Percentiles rank a stretch among this genome's conserved stretches.
Evolutionary conservation across 2,113 vertebrate species (phyloP).

Genomic region (Jaculus jaculus): DNA sequence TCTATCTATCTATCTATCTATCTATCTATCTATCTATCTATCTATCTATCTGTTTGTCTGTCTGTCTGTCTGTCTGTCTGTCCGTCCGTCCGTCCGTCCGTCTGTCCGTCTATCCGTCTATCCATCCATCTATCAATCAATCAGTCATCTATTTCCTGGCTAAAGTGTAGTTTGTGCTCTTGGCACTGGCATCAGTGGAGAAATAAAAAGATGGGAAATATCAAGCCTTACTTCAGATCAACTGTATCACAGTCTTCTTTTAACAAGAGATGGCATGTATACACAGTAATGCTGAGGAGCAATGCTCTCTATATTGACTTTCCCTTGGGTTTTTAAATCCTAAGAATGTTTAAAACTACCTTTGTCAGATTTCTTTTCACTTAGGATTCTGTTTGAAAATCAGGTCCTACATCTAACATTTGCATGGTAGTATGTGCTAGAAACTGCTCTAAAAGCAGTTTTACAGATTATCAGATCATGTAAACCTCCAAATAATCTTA

Average conservation of each 20-base stretch:
- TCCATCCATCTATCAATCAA: no score
- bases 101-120: no score
- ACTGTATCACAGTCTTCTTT: not conserved
- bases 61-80: no score
- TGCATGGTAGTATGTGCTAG: not conserved
- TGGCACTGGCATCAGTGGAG: not conserved
- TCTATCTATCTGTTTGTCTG: no score
- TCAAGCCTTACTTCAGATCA: not conserved
- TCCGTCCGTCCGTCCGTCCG: no score
- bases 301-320: not conserved
- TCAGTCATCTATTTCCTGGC: not conserved
- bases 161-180: not conserved
- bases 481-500: not conserved
- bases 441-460: not conserved
- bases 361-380: constrained; percentile 2
- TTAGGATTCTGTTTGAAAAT: constrained; percentile 11
- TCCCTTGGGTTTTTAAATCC: no score
- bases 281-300: not conserved
- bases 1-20: no score
- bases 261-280: not conserved
- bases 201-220: not conserved
- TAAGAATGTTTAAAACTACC: not conserved
- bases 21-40: no score
- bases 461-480: not conserved
- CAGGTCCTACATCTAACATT: not conserved